Conservation (phyloP, 2,888 invertebrate species). For the Hirtodrosophila alboralis region DNA sequence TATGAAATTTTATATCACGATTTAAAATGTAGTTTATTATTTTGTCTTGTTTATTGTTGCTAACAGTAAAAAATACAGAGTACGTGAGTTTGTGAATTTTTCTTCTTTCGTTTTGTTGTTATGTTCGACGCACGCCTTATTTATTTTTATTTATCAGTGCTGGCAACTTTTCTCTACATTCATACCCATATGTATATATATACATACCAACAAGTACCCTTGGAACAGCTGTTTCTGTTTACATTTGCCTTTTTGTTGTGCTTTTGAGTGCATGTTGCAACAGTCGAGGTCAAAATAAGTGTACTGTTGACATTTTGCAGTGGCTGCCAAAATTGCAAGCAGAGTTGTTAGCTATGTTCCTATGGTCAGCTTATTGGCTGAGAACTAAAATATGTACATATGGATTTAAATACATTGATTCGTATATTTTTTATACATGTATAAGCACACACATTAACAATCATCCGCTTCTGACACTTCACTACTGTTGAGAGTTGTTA, state of each 20-base stretch:
- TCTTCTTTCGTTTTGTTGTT: constrained; percentile 47
- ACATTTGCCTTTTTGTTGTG: constrained; percentile 29
- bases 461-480: no score
- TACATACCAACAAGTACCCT: not conserved
- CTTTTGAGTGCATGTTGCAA: not conserved
- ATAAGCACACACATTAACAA: no score
- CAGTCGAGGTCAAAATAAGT: constrained; percentile 10
- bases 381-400: no score
- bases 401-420: no score
- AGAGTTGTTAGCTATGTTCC: no score
- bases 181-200: constrained; percentile 1
- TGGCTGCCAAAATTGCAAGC: constrained; percentile 5
- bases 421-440: no score
- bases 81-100: constrained; percentile 54
- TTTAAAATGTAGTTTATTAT: constrained; percentile 2
- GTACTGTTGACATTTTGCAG: not conserved
- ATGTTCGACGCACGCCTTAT: constrained; percentile 39
- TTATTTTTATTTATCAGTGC: constrained; percentile 33
- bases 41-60: no score
- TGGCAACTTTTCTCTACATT: constrained; percentile 51
- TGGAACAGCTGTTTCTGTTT: constrained; percentile 46
- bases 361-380: no score
- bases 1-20: constrained; percentile 2
- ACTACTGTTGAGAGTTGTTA: no score
- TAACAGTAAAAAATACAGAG: constrained; percentile 1